phyloP scores from a whole-genome alignment of 2,113 vertebrate genomes.

The Chaenocephalus aceratus region DNA sequence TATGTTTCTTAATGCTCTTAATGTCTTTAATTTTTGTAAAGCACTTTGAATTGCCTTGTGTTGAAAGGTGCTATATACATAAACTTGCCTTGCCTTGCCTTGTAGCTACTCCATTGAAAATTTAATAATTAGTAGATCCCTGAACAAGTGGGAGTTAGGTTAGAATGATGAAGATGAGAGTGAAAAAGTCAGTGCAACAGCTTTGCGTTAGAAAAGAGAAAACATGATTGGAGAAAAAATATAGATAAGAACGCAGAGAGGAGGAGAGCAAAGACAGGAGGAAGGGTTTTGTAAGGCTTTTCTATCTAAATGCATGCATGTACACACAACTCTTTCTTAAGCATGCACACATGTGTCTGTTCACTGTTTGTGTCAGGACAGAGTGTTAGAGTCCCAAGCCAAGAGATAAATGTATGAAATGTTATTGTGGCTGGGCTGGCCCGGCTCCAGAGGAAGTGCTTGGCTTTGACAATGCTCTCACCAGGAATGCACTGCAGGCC shows the following conservation, averaged over 20 bases:
- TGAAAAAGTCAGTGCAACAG: neutral
- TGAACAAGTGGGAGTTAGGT: slow-evolving; percentile 28
- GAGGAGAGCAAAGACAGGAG: slow-evolving; percentile 29
- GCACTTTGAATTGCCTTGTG: too few species aligned
- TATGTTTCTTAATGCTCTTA: too few species aligned
- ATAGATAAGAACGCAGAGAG: slow-evolving; percentile 18
- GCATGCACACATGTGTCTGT: slow-evolving; percentile 5
- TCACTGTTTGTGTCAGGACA: slow-evolving; percentile 65
- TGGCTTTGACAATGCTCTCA: slow-evolving; percentile 86
- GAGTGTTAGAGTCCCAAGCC: slow-evolving; percentile 48
- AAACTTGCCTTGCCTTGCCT: too few species aligned
- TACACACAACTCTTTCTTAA: neutral
- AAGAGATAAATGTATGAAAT: slow-evolving; percentile 81
- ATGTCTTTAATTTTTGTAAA: too few species aligned
- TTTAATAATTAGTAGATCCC: neutral
- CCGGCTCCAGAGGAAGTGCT: slow-evolving; percentile 82
- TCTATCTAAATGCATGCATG: slow-evolving; percentile 8
- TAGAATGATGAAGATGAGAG: neutral
- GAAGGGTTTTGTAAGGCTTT: slow-evolving; percentile 60
- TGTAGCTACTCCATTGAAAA: too few species aligned
- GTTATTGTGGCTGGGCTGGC: slow-evolving; percentile 80
- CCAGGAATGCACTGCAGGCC: slow-evolving; percentile 83
- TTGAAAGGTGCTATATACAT: too few species aligned
- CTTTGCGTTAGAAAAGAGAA: slow-evolving; percentile 33
- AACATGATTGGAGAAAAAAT: slow-evolving; percentile 29